Evolutionary conservation across 2,113 vertebrate species (phyloP), one percentile per base, ranked within the genome.

Genomic region (Sapajus apella): DNA sequence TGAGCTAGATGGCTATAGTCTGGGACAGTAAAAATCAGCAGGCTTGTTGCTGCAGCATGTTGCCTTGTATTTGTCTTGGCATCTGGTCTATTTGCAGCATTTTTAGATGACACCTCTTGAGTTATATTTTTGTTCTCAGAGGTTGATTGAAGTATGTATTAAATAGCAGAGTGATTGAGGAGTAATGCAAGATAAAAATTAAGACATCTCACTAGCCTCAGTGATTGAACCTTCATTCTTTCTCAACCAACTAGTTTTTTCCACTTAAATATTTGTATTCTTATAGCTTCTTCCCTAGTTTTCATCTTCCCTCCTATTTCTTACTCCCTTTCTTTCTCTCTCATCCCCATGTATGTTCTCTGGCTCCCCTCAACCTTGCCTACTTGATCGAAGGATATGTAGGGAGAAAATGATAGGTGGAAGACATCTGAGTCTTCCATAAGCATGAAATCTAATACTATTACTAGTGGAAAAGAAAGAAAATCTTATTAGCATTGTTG

Each of bases 111-210:
- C 2, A n/a, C 18, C 13, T 86, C 52, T 55, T 45, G 18, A 35
- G 4, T 87, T 91, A 55, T 73, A 47, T 55, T 97, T 64, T 93
- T 93, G 45, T 80, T 95, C 61, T 77, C 40, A 55, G 11, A 90
- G 18, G 2, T 61, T 8, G 66, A 50, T 82, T 85, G 6, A 80
- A 82, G 25, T 66, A 4, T 16, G 0, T 87, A 25, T 87, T 25
- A 93, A 82, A 50, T 70, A 83, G 40, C 80, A 52, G 43, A 92
- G 56, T 91, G 40, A 77, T 35, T 84, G 13, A 47, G 21, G 18
- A 91, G 14, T 96, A 92, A 55, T 92, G 5, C 70, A 87, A 92
- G 32, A 85, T 91, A 94, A 77, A 93, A 82, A 87, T 87, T 83
- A 79, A 75, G 20, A 68, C 9, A 79, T 64, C 77, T 84, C 73